phyloP scores from a whole-genome alignment of 2,888 invertebrate genomes.

The Acleris emargana region DNA sequence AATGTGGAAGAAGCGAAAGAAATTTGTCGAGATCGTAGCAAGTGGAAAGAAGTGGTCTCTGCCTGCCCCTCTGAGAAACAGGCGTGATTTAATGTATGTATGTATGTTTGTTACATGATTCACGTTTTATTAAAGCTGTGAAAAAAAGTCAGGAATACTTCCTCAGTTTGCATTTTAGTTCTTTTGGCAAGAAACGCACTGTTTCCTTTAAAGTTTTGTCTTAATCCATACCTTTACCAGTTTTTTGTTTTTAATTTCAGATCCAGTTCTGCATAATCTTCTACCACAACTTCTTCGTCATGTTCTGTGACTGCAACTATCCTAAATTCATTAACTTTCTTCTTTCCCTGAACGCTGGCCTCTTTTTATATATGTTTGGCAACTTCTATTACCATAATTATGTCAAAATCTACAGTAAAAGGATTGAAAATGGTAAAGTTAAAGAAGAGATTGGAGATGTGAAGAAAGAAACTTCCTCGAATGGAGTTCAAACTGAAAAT shows the following conservation, averaged over 20 bases:
- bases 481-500: conserved; percentile 41
- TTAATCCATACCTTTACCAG: background rate
- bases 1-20: no score
- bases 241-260: conserved; percentile 64
- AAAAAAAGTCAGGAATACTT: no score
- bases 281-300: conserved; percentile 86
- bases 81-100: no score
- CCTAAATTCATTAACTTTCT: conserved; percentile 88
- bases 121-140: no score
- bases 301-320: conserved; percentile 88
- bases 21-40: no score
- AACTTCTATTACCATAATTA: conserved; percentile 89
- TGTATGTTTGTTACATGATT: no score
- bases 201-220: background rate
- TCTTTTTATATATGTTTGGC: conserved; percentile 91
- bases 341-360: conserved; percentile 86
- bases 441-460: conserved; percentile 15
- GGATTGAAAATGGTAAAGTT: conserved; percentile 30
- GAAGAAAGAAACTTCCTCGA: conserved; percentile 41
- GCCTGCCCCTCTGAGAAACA: no score
- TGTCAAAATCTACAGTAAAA: conserved; percentile 56
- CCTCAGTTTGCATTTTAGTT: no score
- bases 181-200: no score
- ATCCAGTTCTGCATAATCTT: conserved; percentile 90
- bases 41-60: no score